Evolutionary conservation across 2,113 vertebrate genomes (phyloP).

Genomic region (Callocephalon fimbriatum): DNA sequence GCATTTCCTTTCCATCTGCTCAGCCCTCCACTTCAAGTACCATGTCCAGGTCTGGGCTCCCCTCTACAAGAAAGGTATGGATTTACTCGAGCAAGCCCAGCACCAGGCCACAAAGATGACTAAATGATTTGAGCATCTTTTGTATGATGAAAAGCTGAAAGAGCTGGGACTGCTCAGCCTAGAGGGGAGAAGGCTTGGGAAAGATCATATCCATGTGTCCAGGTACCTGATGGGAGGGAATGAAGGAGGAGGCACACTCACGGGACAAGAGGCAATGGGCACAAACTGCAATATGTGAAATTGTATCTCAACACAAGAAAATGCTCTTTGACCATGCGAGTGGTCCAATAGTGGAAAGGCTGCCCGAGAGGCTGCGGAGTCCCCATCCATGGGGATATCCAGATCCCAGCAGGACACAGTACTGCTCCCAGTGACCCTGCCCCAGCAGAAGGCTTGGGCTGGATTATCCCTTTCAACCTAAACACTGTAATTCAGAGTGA

Average conservation of each 20-base stretch:
- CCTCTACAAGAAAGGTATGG: fast-evolving
- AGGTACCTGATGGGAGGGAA: not conserved
- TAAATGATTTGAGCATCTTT: not conserved
- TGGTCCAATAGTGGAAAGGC: not conserved
- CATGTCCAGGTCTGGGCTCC: not conserved
- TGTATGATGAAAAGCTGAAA: not conserved
- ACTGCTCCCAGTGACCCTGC: too few relatives aligned
- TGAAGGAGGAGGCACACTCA: not conserved
- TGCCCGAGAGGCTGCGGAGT: not conserved
- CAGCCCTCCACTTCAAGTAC: not conserved
- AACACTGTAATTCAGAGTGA: not conserved
- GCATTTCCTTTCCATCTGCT: not conserved
- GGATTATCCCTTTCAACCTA: not conserved
- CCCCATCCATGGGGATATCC: not conserved
- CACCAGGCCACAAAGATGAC: fast-evolving
- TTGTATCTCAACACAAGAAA: not conserved
- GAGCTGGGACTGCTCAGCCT: not conserved
- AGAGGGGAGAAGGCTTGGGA: not conserved
- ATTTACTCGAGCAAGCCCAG: not conserved
- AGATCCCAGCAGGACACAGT: not conserved
- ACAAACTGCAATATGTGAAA: not conserved
- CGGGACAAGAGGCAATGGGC: not conserved
- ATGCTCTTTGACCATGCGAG: fast-evolving
- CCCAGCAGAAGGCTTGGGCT: not conserved
- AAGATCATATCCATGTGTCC: fast-evolving